Percentiles rank a stretch among this genome's conserved stretches.
These are phyloP conservation scores for Acromyrmex charruanus DNA, from an alignment of 1,140 invertebrate species.

Conservation along the genomic window DNA sequence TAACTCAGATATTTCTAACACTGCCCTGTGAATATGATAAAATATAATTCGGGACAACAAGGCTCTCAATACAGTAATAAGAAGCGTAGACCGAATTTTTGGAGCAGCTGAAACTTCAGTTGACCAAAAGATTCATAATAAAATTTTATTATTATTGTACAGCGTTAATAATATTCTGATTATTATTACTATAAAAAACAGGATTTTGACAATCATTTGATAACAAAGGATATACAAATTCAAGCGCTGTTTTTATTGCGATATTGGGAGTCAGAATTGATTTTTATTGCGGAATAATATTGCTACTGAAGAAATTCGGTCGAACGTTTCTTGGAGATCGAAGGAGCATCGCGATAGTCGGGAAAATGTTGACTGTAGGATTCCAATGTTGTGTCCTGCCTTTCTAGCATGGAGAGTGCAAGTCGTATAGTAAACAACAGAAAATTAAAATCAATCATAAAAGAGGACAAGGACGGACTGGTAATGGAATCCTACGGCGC, in stretches of 20 bases:
- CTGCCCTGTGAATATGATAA: conserved; percentile 80
- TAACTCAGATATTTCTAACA: conserved; percentile 79
- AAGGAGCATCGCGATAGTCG: conserved; percentile 27
- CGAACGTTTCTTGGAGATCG: conserved; percentile 14
- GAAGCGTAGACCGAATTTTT: conserved; percentile 41
- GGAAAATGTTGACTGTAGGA: conserved; percentile 26
- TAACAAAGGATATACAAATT: background rate
- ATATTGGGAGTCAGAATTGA: background rate
- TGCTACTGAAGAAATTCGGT: conserved; percentile 36
- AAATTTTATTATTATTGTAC: conserved; percentile 20
- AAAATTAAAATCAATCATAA: conserved; percentile 5
- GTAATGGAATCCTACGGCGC: conserved; percentile 33
- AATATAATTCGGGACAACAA: conserved; percentile 34
- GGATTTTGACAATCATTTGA: background rate
- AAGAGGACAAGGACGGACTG: background rate
- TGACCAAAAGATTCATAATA: background rate
- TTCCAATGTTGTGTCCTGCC: conserved; percentile 6
- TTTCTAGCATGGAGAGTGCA: background rate
- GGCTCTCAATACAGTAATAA: conserved; percentile 16
- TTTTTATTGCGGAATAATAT: background rate
- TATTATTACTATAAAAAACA: background rate
- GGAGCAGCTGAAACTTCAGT: conserved; percentile 7
- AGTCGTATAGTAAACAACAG: conserved; percentile 20
- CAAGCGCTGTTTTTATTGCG: background rate
- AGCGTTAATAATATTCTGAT: background rate